Evolutionary conservation across 2,888 invertebrate species (phyloP).

Genomic region (Tetrapedia diversipes): DNA sequence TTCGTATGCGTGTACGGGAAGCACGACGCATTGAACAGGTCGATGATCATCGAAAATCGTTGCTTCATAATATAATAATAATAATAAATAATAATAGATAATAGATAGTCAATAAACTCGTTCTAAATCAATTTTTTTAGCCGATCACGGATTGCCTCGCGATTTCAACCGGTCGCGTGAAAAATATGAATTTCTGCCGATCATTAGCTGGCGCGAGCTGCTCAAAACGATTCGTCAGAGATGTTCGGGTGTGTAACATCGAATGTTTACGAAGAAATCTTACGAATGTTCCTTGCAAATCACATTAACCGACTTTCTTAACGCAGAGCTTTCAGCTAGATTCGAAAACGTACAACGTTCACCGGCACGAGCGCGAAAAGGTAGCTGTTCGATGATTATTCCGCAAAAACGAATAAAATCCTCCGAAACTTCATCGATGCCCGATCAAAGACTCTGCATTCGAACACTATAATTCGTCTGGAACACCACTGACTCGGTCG

Average conservation of each 20-base stretch:
- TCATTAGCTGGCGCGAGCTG: not conserved
- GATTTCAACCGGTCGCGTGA: not conserved
- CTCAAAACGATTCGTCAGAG: conserved; percentile 6
- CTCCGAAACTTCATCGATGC: too few relatives aligned
- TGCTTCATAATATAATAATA: too few relatives aligned
- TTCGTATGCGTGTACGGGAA: conserved; percentile 24
- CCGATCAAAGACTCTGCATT: not conserved
- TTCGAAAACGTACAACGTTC: too few relatives aligned
- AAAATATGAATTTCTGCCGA: not conserved
- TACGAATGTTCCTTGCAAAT: not conserved
- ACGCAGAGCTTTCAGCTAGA: too few relatives aligned
- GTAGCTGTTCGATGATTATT: too few relatives aligned
- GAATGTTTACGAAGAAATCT: not conserved
- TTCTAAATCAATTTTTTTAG: not conserved
- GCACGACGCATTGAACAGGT: conserved; percentile 19
- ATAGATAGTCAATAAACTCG: too few relatives aligned
- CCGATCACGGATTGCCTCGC: not conserved
- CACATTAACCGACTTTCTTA: not conserved
- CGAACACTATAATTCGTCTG: not conserved
- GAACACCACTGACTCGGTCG: not conserved
- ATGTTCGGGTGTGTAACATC: not conserved
- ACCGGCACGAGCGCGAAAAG: too few relatives aligned
- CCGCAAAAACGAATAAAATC: too few relatives aligned
- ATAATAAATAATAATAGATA: too few relatives aligned
- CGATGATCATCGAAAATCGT: not conserved